Percentiles rank a stretch among this genome's conserved stretches.
phyloP scores from a whole-genome alignment of 2,888 invertebrate genomes.

The Leptopterna dolabrata region DNA sequence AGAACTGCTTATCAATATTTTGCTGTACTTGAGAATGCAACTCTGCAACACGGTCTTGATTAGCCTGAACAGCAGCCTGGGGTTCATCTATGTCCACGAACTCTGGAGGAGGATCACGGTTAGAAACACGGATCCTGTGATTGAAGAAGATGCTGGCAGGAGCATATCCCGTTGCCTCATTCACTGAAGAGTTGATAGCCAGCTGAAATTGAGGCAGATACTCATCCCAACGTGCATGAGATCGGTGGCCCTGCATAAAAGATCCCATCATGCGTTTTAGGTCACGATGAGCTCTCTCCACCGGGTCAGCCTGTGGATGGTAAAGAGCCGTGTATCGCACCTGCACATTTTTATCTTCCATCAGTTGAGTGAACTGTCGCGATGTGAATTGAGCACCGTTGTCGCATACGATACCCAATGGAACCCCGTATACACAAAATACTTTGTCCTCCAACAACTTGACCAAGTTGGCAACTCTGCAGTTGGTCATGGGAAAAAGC shows the following conservation, averaged over 20 bases:
- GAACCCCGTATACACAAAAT: conserved; percentile 60
- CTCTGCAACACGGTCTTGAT: neutral
- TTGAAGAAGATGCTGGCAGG: neutral
- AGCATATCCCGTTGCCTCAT: conserved; percentile 48
- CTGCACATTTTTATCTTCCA: conserved; percentile 39
- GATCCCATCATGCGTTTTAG: conserved; percentile 61
- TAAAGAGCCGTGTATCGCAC: conserved; percentile 57
- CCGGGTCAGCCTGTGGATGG: conserved; percentile 63
- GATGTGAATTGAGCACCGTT: conserved; percentile 62
- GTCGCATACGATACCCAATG: conserved; percentile 60
- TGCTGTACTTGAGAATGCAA: neutral
- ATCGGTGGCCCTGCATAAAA: conserved; percentile 56
- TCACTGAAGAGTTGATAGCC: conserved; percentile 58
- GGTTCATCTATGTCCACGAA: neutral
- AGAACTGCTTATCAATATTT: neutral
- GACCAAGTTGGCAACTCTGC: neutral
- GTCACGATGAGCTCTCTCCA: conserved; percentile 61
- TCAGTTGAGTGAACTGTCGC: conserved; percentile 49
- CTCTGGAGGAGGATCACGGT: neutral
- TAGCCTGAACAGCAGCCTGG: too few species aligned
- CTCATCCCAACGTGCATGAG: conserved; percentile 58
- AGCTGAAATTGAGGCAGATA: conserved; percentile 59
- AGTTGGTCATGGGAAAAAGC: conserved; percentile 53
- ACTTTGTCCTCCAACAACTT: conserved; percentile 52
- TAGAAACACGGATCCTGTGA: neutral